Percentiles rank a stretch among this genome's conserved stretches.
Conservation (phyloP, 37 sponge, comb jelly and placozoan genomes). For the Aphrocallistes beatrix region DNA sequence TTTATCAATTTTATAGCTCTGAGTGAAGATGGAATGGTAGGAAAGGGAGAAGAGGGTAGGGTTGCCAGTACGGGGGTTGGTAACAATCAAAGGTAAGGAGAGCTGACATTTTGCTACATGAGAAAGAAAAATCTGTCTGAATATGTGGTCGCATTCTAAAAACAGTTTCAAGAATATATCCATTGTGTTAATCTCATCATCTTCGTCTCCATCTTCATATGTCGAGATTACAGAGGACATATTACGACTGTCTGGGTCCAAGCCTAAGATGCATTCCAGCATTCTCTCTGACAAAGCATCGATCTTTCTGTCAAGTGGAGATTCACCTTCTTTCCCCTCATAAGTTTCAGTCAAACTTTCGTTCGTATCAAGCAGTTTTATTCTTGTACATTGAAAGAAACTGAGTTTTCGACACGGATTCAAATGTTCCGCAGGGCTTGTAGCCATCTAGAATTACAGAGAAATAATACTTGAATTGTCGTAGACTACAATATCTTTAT, state of each 20-base stretch:
- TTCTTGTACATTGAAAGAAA: too few relatives aligned
- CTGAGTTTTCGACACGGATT: too few relatives aligned
- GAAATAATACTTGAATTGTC: too few relatives aligned
- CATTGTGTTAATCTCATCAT: background rate
- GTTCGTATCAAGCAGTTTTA: too few relatives aligned
- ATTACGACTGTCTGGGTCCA: background rate
- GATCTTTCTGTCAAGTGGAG: background rate
- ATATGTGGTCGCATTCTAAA: background rate
- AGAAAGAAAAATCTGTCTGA: background rate
- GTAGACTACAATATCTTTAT: too few relatives aligned
- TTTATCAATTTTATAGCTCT: background rate
- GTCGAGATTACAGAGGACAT: background rate
- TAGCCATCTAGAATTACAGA: too few relatives aligned
- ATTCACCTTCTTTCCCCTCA: background rate
- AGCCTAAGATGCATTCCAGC: background rate
- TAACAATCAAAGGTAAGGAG: slow-evolving; percentile 21
- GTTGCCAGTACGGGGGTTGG: slow-evolving; percentile 11
- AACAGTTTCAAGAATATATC: background rate
- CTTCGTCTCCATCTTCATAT: background rate
- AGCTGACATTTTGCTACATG: slow-evolving; percentile 23
- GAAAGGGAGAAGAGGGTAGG: background rate
- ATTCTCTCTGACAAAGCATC: background rate
- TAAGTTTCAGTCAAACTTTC: too few relatives aligned
- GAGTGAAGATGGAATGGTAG: slow-evolving; percentile 16
- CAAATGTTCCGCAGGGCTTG: too few relatives aligned